Conservation (phyloP, 2,888 invertebrate genomes). For the Tenthredo distinguenda region DNA sequence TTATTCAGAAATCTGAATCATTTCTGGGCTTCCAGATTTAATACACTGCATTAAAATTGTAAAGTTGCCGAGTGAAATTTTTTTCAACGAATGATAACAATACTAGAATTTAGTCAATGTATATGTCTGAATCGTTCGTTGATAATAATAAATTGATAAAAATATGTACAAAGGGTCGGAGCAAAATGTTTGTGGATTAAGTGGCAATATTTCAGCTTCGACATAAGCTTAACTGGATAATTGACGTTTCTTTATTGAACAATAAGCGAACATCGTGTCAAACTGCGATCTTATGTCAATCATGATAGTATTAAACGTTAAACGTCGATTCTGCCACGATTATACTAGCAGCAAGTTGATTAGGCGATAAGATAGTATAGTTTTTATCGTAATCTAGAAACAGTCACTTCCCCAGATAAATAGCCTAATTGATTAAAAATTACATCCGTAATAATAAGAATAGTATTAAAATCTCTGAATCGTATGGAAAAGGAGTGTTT, state of each 20-base stretch:
- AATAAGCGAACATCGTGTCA: neutral
- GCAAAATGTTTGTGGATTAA: neutral
- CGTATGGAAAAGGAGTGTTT: neutral
- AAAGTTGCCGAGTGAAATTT: no score
- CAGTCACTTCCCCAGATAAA: conserved; percentile 8
- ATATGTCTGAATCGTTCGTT: neutral
- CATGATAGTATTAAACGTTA: conserved; percentile 9
- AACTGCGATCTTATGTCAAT: neutral
- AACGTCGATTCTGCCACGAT: conserved; percentile 32
- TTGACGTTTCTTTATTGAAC: neutral
- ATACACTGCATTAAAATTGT: neutral
- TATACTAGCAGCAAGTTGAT: neutral
- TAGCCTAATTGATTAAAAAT: conserved; percentile 36
- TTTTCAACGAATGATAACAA: neutral
- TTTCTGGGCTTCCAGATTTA: neutral
- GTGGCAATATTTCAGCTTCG: conserved; percentile 2
- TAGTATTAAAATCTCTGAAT: neutral
- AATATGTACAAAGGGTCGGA: neutral
- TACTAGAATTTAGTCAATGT: neutral
- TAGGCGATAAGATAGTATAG: conserved; percentile 32
- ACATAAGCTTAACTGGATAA: neutral
- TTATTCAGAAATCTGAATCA: neutral
- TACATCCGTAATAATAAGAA: conserved; percentile 5
- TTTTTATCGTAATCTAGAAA: conserved; percentile 16
- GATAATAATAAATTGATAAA: neutral